Conservation (phyloP, 2,888 invertebrate genomes). For the Erebia ligea region DNA sequence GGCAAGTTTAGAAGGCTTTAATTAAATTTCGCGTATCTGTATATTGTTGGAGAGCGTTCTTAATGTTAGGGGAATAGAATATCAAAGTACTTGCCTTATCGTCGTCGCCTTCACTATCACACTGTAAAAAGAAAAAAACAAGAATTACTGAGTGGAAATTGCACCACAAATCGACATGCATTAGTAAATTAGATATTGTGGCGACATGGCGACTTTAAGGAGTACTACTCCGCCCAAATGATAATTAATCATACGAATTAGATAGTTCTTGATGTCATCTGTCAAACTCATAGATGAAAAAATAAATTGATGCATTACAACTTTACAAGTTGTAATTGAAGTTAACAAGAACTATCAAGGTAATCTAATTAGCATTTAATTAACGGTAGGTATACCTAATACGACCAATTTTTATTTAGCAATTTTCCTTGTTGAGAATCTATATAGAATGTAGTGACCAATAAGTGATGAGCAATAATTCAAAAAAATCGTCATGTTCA, state of each 20-base stretch:
- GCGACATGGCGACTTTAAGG: slow-evolving; percentile 7
- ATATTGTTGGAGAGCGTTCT: slow-evolving; percentile 37
- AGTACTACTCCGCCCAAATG: not conserved
- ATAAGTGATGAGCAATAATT: not conserved
- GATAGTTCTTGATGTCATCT: too few relatives aligned
- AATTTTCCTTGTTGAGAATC: not conserved
- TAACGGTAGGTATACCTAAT: too few relatives aligned
- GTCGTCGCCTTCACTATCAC: slow-evolving; percentile 97
- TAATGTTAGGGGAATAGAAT: slow-evolving; percentile 49
- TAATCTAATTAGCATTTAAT: too few relatives aligned
- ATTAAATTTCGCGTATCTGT: slow-evolving; percentile 71
- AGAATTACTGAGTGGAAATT: slow-evolving; percentile 25
- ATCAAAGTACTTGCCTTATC: slow-evolving; percentile 89
- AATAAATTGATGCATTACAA: too few relatives aligned
- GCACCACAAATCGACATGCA: slow-evolving; percentile 34
- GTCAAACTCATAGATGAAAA: too few relatives aligned
- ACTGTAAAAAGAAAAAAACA: slow-evolving; percentile 86
- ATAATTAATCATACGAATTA: too few relatives aligned
- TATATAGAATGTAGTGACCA: not conserved
- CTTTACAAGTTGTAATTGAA: not conserved
- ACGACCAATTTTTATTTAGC: not conserved
- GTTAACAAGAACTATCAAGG: too few relatives aligned
- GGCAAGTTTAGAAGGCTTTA: slow-evolving; percentile 62
- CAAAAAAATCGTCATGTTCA: slow-evolving; percentile 8
- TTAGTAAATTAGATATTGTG: slow-evolving; percentile 10